Evolutionary conservation across 2,797 vertebrate genomes (phyloP).

Genomic region (Loriculus beryllinus): DNA sequence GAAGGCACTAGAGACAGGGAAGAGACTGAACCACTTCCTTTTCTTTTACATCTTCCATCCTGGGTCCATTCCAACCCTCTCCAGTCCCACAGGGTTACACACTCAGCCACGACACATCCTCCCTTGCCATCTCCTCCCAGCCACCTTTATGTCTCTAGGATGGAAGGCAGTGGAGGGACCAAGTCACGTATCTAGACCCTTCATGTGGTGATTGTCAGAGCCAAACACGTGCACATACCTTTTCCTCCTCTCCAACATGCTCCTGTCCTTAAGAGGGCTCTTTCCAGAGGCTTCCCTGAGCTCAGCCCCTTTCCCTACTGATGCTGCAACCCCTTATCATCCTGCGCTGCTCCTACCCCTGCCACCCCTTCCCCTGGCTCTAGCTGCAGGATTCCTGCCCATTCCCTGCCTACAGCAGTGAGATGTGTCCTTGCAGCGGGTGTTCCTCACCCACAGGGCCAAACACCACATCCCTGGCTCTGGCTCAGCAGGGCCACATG

Average conservation of each 20-base stretch:
- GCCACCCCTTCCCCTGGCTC: background rate
- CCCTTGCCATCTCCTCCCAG: background rate
- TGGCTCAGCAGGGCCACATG: background rate
- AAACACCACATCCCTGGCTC: background rate
- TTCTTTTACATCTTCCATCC: background rate
- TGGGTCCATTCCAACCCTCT: background rate
- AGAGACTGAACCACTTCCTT: background rate
- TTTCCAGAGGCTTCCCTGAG: background rate
- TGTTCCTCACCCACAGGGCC: background rate
- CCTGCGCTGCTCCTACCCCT: rapidly evolving
- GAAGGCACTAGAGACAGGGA: background rate
- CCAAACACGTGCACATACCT: rapidly evolving
- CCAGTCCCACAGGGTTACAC: background rate
- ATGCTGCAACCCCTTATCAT: background rate
- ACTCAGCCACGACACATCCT: background rate
- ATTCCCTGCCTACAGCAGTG: rapidly evolving
- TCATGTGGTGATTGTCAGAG: background rate
- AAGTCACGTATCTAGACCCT: background rate
- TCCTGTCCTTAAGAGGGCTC: background rate
- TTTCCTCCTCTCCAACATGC: background rate
- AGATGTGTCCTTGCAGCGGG: background rate
- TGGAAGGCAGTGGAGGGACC: background rate
- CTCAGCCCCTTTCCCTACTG: background rate
- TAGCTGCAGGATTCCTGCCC: background rate
- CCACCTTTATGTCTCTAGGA: background rate